Base-by-base conservation (phyloP, 2,888 invertebrate genomes). In the Pterobdella sp. region DNA sequence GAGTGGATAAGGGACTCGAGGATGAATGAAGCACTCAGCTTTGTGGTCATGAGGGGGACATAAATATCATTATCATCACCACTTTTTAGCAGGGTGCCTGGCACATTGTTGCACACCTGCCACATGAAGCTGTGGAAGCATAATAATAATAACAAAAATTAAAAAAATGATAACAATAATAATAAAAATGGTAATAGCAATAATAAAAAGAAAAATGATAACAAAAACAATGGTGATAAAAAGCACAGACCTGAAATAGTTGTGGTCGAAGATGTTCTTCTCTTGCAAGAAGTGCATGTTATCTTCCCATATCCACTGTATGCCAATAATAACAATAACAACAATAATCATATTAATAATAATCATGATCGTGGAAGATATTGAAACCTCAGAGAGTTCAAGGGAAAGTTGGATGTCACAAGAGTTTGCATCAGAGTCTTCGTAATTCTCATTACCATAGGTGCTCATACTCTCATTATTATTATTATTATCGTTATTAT, bases 1-100 rank as follows among this genome's bases (percentile, higher is more conserved):
- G 95, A 93, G 83, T 95, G 95, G 81, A 95, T 94, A 80, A 94
- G 92, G 0, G 94, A 94, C 85, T 95, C 95, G 77, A 95, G 90
- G 79, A 95, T 94, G 85, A 95, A 95, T 0, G 94, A 93, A 0
- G 93, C 92, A 0, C 93, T 92, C 18, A 95, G 86, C 79, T 93
- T 89, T 34, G 82, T 80, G n/a, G 81, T 81, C 76, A 81, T 79
- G 80, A 93, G 90, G 0, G 91, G 91, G 64, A 93, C 36, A n/a
- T 71, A 35, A 35, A 71, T 71, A 0, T 90, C 89, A 78, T 74
- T 90, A 32, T 74, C 74, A 49, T 90, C 87, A 29, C 91, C 90
- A 74, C 91, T 85, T 63, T 80, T 79, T 14, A 81, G 79, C 75
- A 94, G 85, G 0, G 93, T 92, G 83, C 92, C 92, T 2, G 94